Evolutionary conservation across 1,140 invertebrate species (phyloP).

Genomic region (Drosophila takahashii): DNA sequence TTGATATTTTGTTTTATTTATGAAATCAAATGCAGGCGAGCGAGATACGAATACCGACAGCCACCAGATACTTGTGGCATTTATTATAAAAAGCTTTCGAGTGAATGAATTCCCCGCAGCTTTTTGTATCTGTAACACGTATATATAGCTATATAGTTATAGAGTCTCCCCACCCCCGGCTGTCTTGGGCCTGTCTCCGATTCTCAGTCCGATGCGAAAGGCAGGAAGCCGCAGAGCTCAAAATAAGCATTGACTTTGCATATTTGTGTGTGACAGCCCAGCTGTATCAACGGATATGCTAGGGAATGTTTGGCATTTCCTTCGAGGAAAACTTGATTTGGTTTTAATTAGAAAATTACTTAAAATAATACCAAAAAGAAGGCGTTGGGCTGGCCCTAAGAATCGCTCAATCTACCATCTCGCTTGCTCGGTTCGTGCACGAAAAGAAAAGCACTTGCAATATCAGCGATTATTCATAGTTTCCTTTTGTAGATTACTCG

Average conservation of each 20-base stretch:
- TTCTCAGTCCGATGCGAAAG: conserved; percentile 19
- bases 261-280: conserved; percentile 49
- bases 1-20: conserved; percentile 84
- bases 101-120: conserved; percentile 57
- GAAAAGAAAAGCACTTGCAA: conserved; percentile 8
- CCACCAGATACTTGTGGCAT: conserved; percentile 77
- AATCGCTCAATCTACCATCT: conserved; percentile 72
- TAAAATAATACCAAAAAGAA: conserved; percentile 78
- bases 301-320: conserved; percentile 49
- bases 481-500: not conserved
- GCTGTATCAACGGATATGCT: conserved; percentile 28
- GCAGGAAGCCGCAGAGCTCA: conserved; percentile 63
- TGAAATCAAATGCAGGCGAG: conserved; percentile 75
- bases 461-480: not conserved
- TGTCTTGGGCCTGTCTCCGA: conserved; percentile 28
- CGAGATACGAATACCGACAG: conserved; percentile 58
- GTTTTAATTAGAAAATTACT: conserved; percentile 77
- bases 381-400: conserved; percentile 68
- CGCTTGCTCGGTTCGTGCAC: conserved; percentile 10
- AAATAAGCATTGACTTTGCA: conserved; percentile 58
- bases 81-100: conserved; percentile 75
- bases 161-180: not conserved
- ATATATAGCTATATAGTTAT: conserved; percentile 22
- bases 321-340: conserved; percentile 41
- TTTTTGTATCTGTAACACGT: conserved; percentile 73